Evolutionary conservation across 2,888 invertebrate species (phyloP).

Genomic region (Mesochorus sp.): DNA sequence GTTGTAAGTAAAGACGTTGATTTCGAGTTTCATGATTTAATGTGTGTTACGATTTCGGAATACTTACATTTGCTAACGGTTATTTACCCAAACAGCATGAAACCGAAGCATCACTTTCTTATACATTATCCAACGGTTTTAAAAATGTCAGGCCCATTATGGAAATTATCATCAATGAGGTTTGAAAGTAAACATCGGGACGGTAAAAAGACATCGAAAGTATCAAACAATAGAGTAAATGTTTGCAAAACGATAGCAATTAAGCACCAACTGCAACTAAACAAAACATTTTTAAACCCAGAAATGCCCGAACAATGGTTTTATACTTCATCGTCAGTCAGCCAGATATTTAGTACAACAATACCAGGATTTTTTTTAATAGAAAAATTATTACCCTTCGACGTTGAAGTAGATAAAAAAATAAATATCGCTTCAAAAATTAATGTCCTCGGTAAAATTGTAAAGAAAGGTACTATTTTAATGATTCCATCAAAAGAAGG

Average conservation of each 20-base stretch:
- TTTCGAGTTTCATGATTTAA: not conserved
- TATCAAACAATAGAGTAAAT: constrained; percentile 49
- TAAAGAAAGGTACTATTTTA: too few species aligned
- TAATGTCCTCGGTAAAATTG: too few species aligned
- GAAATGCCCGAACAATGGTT: too few species aligned
- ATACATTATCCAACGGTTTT: constrained; percentile 59
- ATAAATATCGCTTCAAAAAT: too few species aligned
- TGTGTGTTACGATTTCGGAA: constrained; percentile 33
- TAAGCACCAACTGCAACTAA: too few species aligned
- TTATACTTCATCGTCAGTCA: too few species aligned
- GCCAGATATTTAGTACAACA: too few species aligned
- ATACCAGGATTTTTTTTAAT: too few species aligned
- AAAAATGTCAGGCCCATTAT: constrained; percentile 51
- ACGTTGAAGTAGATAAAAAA: too few species aligned
- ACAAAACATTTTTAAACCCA: too few species aligned
- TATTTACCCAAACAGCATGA: constrained; percentile 30
- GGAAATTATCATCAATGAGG: constrained; percentile 53
- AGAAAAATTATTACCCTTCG: too few species aligned
- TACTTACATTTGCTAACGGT: constrained; percentile 36
- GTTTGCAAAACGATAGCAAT: constrained; percentile 33
- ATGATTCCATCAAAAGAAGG: too few species aligned
- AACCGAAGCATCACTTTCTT: constrained; percentile 64
- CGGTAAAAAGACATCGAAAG: constrained; percentile 36
- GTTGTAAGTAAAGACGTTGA: constrained; percentile 7
- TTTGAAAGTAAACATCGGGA: constrained; percentile 59